phyloP scores from a whole-genome alignment of 2,888 invertebrate genomes.

The Megamerina dolium region DNA sequence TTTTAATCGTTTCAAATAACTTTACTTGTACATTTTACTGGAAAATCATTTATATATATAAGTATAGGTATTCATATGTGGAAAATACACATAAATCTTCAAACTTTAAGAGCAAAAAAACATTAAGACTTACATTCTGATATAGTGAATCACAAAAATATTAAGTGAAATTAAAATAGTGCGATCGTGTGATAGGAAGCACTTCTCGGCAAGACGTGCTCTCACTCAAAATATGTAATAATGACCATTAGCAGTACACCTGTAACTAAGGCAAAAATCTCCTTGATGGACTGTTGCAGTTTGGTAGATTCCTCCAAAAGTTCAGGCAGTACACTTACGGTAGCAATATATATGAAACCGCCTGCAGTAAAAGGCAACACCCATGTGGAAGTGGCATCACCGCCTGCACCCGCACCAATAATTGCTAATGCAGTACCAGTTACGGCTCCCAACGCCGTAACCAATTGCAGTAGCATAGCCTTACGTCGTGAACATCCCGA shows the following conservation, averaged over 20 bases:
- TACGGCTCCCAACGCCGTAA: constrained; percentile 92
- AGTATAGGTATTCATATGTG: no score
- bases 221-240: constrained; percentile 62
- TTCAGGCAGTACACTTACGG: constrained; percentile 97
- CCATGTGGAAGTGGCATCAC: constrained; percentile 68
- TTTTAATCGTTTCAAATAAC: no score
- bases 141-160: no score
- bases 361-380: constrained; percentile 97
- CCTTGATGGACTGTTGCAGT: constrained; percentile 82
- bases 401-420: constrained; percentile 63
- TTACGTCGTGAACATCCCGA: constrained; percentile 90
- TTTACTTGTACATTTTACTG: no score
- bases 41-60: no score
- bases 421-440: constrained; percentile 88
- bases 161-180: no score
- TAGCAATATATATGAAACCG: constrained; percentile 99
- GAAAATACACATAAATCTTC: no score
- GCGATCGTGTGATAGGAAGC: no score
- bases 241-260: constrained; percentile 95
- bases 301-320: constrained; percentile 83
- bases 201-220: no score
- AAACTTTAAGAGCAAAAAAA: no score
- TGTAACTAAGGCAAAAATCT: constrained; percentile 78
- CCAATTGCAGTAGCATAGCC: constrained; percentile 90
- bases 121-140: no score